Conservation (phyloP, 92 coral and sea anemone species). For the Diadumene lineata region DNA sequence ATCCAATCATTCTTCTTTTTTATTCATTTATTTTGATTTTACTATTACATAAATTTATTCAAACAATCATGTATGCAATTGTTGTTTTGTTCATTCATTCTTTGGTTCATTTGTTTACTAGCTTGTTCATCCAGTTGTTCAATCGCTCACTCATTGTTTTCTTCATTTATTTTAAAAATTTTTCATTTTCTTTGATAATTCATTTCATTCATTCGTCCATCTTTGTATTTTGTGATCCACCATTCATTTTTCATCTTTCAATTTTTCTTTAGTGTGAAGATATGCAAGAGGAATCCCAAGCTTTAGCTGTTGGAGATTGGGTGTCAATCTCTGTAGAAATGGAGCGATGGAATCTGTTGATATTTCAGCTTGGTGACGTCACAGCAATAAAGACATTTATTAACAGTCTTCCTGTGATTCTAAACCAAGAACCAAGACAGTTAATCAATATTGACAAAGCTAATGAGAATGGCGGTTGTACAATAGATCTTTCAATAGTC, state of each 20-base stretch:
- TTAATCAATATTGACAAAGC: neutral
- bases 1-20: too few relatives aligned
- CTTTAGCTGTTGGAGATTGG: slow-evolving; percentile 87
- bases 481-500: slow-evolving; percentile 52
- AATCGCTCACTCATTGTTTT: too few relatives aligned
- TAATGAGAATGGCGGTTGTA: neutral
- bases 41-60: too few relatives aligned
- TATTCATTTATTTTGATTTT: too few relatives aligned
- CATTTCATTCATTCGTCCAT: neutral
- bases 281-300: slow-evolving; percentile 51
- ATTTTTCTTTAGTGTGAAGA: slow-evolving; percentile 46
- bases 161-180: too few relatives aligned
- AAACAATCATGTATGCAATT: too few relatives aligned
- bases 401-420: slow-evolving; percentile 25
- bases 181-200: too few relatives aligned
- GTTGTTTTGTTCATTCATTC: too few relatives aligned
- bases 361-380: slow-evolving; percentile 85
- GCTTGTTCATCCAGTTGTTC: too few relatives aligned
- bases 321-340: slow-evolving; percentile 93
- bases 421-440: slow-evolving; percentile 2
- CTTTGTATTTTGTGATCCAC: too few relatives aligned
- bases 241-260: too few relatives aligned
- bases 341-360: slow-evolving; percentile 94
- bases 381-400: slow-evolving; percentile 49
- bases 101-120: too few relatives aligned